A percentile compares a stretch with the other conserved stretches of the same genome.
These are phyloP conservation scores for Champsocephalus gunnari DNA, from an alignment of 2,797 vertebrate genomes.

Conservation along the genomic window DNA sequence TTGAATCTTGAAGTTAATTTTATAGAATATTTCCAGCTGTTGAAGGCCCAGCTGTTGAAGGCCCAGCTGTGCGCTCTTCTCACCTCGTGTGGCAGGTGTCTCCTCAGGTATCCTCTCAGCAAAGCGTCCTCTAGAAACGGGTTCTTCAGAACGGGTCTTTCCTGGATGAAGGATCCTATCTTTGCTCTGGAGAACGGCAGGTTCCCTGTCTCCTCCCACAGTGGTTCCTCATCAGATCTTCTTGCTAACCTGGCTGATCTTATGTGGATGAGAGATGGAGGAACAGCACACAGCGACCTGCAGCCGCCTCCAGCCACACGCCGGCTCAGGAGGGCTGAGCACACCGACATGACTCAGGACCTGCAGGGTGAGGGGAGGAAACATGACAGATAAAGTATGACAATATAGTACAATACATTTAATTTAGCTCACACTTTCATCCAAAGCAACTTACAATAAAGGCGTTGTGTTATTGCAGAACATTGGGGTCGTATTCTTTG, in stretches of 20 bases:
- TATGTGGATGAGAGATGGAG: slow-evolving; percentile 32
- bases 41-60: background rate
- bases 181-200: slow-evolving; percentile 69
- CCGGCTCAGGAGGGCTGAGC: slow-evolving; percentile 28
- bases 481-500: background rate
- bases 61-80: slow-evolving; percentile 19
- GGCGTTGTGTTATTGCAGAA: background rate
- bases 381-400: too few species aligned
- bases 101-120: slow-evolving; percentile 84
- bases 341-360: slow-evolving; percentile 56
- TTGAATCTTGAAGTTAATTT: background rate
- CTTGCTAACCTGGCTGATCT: slow-evolving; percentile 49
- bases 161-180: slow-evolving; percentile 82
- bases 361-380: background rate
- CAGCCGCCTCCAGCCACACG: slow-evolving; percentile 25
- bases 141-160: slow-evolving; percentile 83
- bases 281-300: slow-evolving; percentile 12
- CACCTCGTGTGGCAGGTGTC: slow-evolving; percentile 85
- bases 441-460: too few species aligned
- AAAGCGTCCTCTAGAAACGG: slow-evolving; percentile 85
- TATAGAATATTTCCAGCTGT: background rate
- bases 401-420: too few species aligned
- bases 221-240: slow-evolving; percentile 52
- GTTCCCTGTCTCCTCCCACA: slow-evolving; percentile 40
- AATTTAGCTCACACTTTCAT: too few species aligned